Base-by-base conservation (phyloP, 2,888 invertebrate genomes). In the Agriopis leucophaearia region DNA sequence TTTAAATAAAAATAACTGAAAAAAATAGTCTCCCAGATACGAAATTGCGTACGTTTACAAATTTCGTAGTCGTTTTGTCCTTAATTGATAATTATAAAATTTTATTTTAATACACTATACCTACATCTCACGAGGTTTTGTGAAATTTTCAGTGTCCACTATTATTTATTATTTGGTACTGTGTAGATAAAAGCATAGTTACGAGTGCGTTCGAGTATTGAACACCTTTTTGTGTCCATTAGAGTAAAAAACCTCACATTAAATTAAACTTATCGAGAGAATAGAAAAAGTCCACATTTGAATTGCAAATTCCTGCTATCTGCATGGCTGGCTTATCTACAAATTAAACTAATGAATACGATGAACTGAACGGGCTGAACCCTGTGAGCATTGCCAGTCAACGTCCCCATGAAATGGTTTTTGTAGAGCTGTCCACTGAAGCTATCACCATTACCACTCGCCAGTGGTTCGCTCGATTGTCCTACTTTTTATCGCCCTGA, bases 401-500 rank as follows among this genome's bases (percentile, higher is more conserved):
- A 70, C 59, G 65, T 47, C 59, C 72, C 52, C 65, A 55, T 60
- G 66, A 73, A 71, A 67, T 70, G 67, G 71, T 74, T 75, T 74
- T 64, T 58, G 65, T 69, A 54, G 69, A 42, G 55, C 69, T 64
- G 62, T 60, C 59, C 61, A 67, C 57, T 72, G 58, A 66, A 66
- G 66, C 58, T 78, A 81, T 77, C 75, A 76, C 69, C 73, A 38
- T 36, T 60, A 36, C 66, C 44, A 74, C 54, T 58, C 57, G 44
- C 56, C 48, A 27, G 66, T 58, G 57, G 66, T 74, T 73, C 59
- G 65, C 69, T 68, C 70, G 71, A 70, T 78, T 81, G 81, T 79
- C 78, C 78, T 73, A 83, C 78, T 85, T 85, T 86, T 89, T 91
- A 90, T 88, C 88, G 76, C 71, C 66, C 78, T 88, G 89, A 91